Evolutionary conservation across 2,888 invertebrate genomes (phyloP).

Genomic region (Hypsopygia costalis): DNA sequence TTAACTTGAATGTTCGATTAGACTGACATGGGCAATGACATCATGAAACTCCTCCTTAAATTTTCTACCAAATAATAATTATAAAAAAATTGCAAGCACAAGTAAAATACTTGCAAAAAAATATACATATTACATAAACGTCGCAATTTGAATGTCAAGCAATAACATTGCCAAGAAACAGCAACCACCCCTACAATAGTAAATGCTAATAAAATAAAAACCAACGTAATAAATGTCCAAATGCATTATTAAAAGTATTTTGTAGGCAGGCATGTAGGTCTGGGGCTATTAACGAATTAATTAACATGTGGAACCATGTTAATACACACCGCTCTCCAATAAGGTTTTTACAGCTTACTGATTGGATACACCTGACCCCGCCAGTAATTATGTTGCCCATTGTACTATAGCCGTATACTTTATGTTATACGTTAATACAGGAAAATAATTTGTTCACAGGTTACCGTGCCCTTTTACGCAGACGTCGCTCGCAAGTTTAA

Average conservation of each 20-base stretch:
- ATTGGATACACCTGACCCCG: slow-evolving; percentile 37
- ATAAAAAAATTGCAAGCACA: too few relatives aligned
- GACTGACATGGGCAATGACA: too few relatives aligned
- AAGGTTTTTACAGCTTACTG: slow-evolving; percentile 31
- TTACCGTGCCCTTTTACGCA: slow-evolving; percentile 90
- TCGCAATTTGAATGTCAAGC: too few relatives aligned
- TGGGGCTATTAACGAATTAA: slow-evolving; percentile 29
- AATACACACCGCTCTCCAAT: slow-evolving; percentile 21
- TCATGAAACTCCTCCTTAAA: too few relatives aligned
- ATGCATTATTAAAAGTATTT: slow-evolving; percentile 17
- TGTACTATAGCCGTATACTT: slow-evolving; percentile 23
- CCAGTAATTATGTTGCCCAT: slow-evolving; percentile 26
- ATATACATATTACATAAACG: too few relatives aligned
- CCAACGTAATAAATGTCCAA: slow-evolving; percentile 12
- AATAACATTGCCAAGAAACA: background rate
- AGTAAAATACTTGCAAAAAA: too few relatives aligned
- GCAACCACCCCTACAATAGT: slow-evolving; percentile 1
- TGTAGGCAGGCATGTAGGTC: slow-evolving; percentile 22
- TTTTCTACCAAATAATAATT: too few relatives aligned
- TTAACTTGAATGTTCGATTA: too few relatives aligned
- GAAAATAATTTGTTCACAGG: slow-evolving; percentile 78
- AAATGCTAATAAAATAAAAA: slow-evolving; percentile 3
- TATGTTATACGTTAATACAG: slow-evolving; percentile 18
- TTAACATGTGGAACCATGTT: slow-evolving; percentile 14
- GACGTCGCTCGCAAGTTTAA: slow-evolving; percentile 89